These are phyloP conservation scores for Euplagia quadripunctaria DNA, from an alignment of 2,888 invertebrate species.

Conservation along the genomic window DNA sequence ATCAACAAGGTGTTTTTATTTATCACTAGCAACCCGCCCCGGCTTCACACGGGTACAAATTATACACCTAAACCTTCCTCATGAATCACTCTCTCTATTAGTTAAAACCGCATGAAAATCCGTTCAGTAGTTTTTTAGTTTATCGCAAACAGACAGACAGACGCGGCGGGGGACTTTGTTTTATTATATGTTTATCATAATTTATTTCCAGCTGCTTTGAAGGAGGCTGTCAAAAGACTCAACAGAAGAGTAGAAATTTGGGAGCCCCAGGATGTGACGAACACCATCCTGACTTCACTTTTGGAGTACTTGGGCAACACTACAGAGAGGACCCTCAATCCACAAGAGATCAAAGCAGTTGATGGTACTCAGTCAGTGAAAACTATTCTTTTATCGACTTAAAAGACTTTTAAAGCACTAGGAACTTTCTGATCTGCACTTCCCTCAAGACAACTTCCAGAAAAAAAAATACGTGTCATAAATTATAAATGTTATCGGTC, in stretches of 20 bases:
- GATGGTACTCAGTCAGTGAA: slow-evolving; percentile 1
- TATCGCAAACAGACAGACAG: too few relatives aligned
- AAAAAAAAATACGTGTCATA: not conserved
- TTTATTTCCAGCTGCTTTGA: not conserved
- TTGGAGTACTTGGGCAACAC: slow-evolving; percentile 1
- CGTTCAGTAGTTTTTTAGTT: too few relatives aligned
- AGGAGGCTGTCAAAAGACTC: not conserved
- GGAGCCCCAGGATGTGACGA: slow-evolving; percentile 7
- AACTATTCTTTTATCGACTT: too few relatives aligned
- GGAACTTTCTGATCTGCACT: not conserved
- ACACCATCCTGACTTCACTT: slow-evolving; percentile 3
- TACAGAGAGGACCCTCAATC: not conserved
- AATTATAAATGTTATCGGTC: too few relatives aligned
- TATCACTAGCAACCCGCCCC: too few relatives aligned
- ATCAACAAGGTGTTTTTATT: too few relatives aligned
- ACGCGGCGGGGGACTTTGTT: too few relatives aligned
- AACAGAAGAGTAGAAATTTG: not conserved
- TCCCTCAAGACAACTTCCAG: not conserved
- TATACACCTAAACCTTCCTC: too few relatives aligned
- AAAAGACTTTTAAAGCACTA: not conserved
- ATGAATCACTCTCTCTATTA: too few relatives aligned
- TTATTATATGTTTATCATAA: too few relatives aligned
- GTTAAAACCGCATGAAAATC: too few relatives aligned
- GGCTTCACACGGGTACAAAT: too few relatives aligned
- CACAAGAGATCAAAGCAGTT: not conserved